These are phyloP conservation scores for Lasioglossum morio DNA, from an alignment of 2,888 invertebrate species.

Conservation along the genomic window DNA sequence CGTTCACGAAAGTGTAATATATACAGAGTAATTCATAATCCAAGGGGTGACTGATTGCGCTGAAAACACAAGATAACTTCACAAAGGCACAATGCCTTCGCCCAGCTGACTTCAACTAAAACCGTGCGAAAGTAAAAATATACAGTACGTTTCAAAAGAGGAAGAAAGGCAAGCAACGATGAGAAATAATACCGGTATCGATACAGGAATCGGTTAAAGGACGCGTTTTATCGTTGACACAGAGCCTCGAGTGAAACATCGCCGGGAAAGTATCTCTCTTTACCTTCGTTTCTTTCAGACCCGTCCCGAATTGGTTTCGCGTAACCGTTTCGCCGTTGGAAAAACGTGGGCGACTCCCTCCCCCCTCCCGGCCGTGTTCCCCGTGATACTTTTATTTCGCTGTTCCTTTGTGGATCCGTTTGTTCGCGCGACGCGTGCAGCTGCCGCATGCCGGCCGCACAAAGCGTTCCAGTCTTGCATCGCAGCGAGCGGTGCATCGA, in stretches of 20 bases:
- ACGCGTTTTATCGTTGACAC: slow-evolving; percentile 1
- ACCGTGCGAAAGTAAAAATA: not conserved
- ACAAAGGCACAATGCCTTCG: no score
- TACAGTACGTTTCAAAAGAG: not conserved
- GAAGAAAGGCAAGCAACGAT: not conserved
- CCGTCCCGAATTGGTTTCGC: not conserved
- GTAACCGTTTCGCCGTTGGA: not conserved
- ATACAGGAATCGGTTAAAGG: not conserved
- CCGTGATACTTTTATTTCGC: slow-evolving; percentile 18
- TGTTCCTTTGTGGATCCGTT: slow-evolving; percentile 9
- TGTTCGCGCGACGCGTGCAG: slow-evolving; percentile 9
- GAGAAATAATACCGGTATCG: not conserved
- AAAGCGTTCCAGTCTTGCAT: slow-evolving; percentile 16
- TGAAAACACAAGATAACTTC: no score
- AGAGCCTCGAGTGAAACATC: not conserved
- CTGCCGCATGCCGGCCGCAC: slow-evolving; percentile 7
- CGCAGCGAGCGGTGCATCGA: slow-evolving; percentile 13
- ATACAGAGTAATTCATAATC: not conserved
- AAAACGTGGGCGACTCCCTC: not conserved
- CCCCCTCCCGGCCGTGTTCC: not conserved
- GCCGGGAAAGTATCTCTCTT: not conserved
- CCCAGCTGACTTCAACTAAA: no score
- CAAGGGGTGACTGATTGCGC: no score
- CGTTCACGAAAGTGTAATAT: no score
- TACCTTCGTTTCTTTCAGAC: not conserved